Base-by-base conservation (phyloP, 2,888 invertebrate genomes). In the Ochropacha duplaris region DNA sequence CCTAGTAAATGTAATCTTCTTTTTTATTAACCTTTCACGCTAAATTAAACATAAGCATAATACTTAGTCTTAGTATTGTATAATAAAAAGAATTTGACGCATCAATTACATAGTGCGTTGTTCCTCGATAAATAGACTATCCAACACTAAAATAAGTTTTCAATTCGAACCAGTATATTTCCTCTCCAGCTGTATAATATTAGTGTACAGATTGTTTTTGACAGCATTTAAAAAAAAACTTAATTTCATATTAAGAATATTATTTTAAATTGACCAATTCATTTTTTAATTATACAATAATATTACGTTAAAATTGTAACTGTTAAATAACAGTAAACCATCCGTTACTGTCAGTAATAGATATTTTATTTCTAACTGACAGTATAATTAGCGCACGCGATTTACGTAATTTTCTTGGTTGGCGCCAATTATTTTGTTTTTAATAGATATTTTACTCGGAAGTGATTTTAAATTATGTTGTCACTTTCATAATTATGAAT, bases 341-440 rank as follows among this genome's bases (percentile, higher is more conserved):
- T 52, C 52, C 52, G 52, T 52, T 34, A 52, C 52, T 52, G 52
- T 34, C 52, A 12, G 52, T 31, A 12, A 52, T 16, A 9, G 36
- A 36, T 36, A 36, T 31, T 50, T 34, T 52, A 19, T 52, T 6
- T 12, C 5, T 19, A 31, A 19, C 16, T 31, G n/a, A 31, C 16
- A 24, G 34, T 16, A 19, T 44, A 19, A 44, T 44, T 12, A 22
- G 31, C 19, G 31, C 22, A 24, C 52, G 52, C 24, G 19, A 52
- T 16, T 16, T 22, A 19, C 6, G 16, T 22, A 31, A 22, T 16
- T 19, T 44, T 44, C 44, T 44, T 44, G 44, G 2, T 44, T 19
- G 44, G 16, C 2, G 19, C 19, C 19, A 44, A 16, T 44, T 14
- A n/a, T 9, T 9, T 44, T 9, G 8, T 16, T 44, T 44, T 19